Evolutionary conservation across 2,113 vertebrate species (phyloP).

Genomic region (Chrysochloris asiatica): DNA sequence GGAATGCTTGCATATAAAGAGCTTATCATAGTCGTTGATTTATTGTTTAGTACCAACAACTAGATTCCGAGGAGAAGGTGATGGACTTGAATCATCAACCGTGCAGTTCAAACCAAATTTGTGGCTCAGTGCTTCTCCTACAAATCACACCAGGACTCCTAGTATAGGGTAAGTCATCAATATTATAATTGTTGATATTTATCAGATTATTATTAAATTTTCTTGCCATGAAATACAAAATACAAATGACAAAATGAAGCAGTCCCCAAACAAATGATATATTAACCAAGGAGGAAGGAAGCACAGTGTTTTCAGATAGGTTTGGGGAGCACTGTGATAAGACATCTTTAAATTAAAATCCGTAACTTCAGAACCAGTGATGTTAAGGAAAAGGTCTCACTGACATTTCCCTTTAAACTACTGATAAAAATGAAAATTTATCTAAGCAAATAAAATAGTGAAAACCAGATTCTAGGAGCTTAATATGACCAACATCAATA

Average conservation of each 20-base stretch:
- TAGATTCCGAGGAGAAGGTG: too few relatives aligned
- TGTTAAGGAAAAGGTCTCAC: background rate
- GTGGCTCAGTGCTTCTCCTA: too few relatives aligned
- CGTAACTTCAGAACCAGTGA: background rate
- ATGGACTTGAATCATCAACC: too few relatives aligned
- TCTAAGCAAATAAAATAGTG: background rate
- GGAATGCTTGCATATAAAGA: background rate
- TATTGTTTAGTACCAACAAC: too few relatives aligned
- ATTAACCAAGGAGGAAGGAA: background rate
- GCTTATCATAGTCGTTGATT: background rate
- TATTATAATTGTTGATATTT: background rate
- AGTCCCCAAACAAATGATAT: background rate
- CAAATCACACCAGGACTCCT: too few relatives aligned
- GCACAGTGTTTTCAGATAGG: background rate
- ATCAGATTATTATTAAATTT: background rate
- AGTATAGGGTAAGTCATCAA: background rate
- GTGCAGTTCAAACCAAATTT: too few relatives aligned
- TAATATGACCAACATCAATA: background rate
- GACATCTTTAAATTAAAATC: constrained; percentile 4
- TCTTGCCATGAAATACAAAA: constrained; percentile 6
- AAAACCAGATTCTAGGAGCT: background rate
- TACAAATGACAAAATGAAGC: background rate
- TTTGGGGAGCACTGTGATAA: background rate
- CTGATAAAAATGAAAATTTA: background rate
- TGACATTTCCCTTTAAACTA: background rate